Evolutionary conservation across 2,113 vertebrate species (phyloP), one percentile per base, ranked within the genome.

Genomic region (Aspidoscelis tigris): DNA sequence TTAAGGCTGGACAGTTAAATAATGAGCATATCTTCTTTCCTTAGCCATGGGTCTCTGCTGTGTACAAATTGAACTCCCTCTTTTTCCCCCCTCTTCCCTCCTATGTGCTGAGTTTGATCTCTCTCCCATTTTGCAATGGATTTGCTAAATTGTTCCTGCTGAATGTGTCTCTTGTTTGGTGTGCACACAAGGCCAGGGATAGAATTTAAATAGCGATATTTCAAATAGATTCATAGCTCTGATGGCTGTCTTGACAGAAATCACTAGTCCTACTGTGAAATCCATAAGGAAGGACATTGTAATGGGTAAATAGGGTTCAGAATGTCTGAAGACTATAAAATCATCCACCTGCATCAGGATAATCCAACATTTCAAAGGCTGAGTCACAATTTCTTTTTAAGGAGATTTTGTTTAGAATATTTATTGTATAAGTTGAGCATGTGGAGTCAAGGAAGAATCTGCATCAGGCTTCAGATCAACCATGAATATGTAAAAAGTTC

Each of bases 171-270:
- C 50, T 58, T 80, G 43, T 69, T 83, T 70, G 81, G 77, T 76
- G 76, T 71, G 64, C 53, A 76, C 64, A 76, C 64, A 70, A 64
- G 77, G 65, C 26, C 41, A 76, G 81, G 81, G 64, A 84, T 24
- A 76, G 65, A 84, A 80, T 83, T 80, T 84, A 84, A 87, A 87
- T 80, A 71, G 64, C 50, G 73, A 80, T 76, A 80, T 87, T 87
- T 84, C 41, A 78, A 61, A 87, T 75, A 21, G 61, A 76, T 76
- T 75, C 66, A 70, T n/a, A 26, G 55, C 47, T 87, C 76, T 68
- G 50, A 64, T 76, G 86, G 76, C 64, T 84, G 71, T 55, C 71
- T 80, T 84, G 71, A 80, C 71, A 71, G 81, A 84, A 87, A 84
- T 84, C 53, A 7, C 65, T 50, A 80, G 72, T 9, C 77, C 53